Evolutionary conservation across 2,888 invertebrate genomes (phyloP).

Genomic region (Heliconius ismenius): DNA sequence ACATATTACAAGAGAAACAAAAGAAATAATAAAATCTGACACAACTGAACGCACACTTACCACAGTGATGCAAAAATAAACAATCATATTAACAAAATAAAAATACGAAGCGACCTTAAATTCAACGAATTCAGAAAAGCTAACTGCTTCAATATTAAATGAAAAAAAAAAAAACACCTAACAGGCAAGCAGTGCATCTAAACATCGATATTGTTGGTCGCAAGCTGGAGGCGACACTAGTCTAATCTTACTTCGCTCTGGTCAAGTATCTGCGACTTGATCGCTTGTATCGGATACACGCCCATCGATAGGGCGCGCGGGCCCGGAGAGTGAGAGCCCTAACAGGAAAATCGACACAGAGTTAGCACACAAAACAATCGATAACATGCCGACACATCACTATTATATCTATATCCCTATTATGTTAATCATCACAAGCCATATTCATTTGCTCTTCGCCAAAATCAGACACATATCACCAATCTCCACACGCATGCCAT

Average conservation of each 20-base stretch:
- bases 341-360: constrained; percentile 80
- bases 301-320: constrained; percentile 95
- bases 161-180: constrained; percentile 67
- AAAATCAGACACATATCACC: constrained; percentile 43
- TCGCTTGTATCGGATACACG: constrained; percentile 93
- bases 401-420: constrained; percentile 54
- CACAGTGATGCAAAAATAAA: constrained; percentile 44
- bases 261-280: constrained; percentile 93
- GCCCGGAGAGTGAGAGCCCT: constrained; percentile 96
- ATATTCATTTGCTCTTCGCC: constrained; percentile 56
- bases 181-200: constrained; percentile 80
- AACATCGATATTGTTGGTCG: constrained; percentile 74
- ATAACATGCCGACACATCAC: constrained; percentile 71
- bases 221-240: constrained; percentile 73
- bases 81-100: constrained; percentile 47
- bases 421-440: constrained; percentile 67
- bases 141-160: constrained; percentile 43
- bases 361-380: constrained; percentile 82
- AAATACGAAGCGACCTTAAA: constrained; percentile 50
- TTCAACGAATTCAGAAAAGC: constrained; percentile 46
- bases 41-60: constrained; percentile 45
- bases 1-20: constrained; percentile 16
- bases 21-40: constrained; percentile 46
- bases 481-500: constrained; percentile 65
- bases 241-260: constrained; percentile 93